Evolutionary conservation across 2,888 invertebrate genomes (phyloP), one percentile per base, ranked within the genome.

Genomic region (Phoenoteleia sp.): DNA sequence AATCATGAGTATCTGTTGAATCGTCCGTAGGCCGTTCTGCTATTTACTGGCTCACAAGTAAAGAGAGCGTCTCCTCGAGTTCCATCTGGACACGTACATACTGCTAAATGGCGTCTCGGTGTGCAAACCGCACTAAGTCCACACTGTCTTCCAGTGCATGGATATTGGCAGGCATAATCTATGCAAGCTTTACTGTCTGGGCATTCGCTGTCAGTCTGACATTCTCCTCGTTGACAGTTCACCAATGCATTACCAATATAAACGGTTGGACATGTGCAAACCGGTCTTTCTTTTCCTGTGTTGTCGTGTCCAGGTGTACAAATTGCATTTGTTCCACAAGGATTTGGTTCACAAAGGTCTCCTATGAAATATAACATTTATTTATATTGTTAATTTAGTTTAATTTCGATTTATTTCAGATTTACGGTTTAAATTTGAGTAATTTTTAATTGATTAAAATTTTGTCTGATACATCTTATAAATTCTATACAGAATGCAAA

Each of bases 231-330:
- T 27, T 94, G 95, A 92, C 98, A 98, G 88, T 95, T 94, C 5
- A 95, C 94, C 36, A 98, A 94, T 1, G 97, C 96, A 92, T 98
- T 97, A 29, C 98, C 98, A 64, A 96, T 95, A 92, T 96, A 97
- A 52, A 97, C 97, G 3, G 95, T 94, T 13, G 96, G 96, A 91
- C 98, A 98, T 9, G 97, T 97, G 92, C 98, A 98, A 52, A 98
- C 98, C 5, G 98, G 98, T 4, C 98, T 95, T 90, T 98, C 97
- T 71, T 96, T 96, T 49, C 97, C 97, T 5, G 96, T 96, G 81
- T 96, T 96, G 93, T 98, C 98, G 91, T 97, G 96, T 2, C 98
- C 98, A 0, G 98, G 97, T 17, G 96, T 96, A 91, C 98, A 98
- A 82, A 96, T 95, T 1, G 97, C 97, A 90, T 97, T 96, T 13